Base-by-base conservation (phyloP, 1,140 invertebrate species). In the Lineus longissimus region DNA sequence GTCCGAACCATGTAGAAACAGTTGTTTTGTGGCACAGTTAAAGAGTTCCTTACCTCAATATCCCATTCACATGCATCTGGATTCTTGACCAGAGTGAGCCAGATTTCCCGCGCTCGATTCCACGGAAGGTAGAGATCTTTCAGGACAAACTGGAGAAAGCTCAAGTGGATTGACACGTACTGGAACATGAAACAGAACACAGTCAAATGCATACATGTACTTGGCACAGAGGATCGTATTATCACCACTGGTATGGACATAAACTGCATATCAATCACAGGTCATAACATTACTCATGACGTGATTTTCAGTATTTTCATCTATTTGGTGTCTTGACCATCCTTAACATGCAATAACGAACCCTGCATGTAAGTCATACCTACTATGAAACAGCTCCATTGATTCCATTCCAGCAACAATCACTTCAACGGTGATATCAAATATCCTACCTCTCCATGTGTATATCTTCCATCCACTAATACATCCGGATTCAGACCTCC, bases 101-200 rank as follows among this genome's bases (percentile, higher is more conserved):
- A 86, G 51, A 86, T 78, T 62, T 85, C 84, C 59, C 82, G 76
- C 40, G 82, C 83, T 59, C 83, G 68, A 47, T 74, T 75, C 82
- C 83, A 85, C 19, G 79, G 75, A 47, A 86, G 68, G 72, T 84
- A 85, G 6, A 85, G 71, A 64, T 85, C 84, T 77, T 85, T 82
- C 29, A 86, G 72, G 23, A 85, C 69, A 70, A 85, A 85, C 62
- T 83, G 79, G 27, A 86, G 71, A 67, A 85, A 84, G 51, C 80
- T 78, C 30, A 86, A 70, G 68, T 86, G 85, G n/a, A 73, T 77
- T 11, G 71, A 70, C 41, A 86, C 71, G 71, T 81, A 84, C 82
- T 85, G 77, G 63, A 78, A 77, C 25, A 57, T 62, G 45, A 71
- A 68, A 13, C 43, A 61, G 23, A 59, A 62, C 63, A 59, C 29